These are phyloP conservation scores for Leucoraja ocellata DNA, from an alignment of 2,797 vertebrate genomes.

Conservation along the genomic window DNA sequence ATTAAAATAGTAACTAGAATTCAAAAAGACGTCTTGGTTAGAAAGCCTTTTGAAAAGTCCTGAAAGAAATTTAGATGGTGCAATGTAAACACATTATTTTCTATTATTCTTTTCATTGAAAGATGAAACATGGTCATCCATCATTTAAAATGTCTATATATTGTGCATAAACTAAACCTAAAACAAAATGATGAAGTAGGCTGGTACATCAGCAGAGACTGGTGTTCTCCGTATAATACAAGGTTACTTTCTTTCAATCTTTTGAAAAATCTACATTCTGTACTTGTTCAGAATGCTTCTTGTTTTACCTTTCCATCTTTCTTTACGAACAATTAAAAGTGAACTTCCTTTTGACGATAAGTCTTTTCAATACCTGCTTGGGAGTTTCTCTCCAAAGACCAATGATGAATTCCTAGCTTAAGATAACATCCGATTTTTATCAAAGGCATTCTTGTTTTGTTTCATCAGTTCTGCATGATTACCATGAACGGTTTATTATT, in stretches of 20 bases:
- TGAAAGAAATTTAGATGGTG: too few species aligned
- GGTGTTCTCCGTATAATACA: not conserved
- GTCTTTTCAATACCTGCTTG: not conserved
- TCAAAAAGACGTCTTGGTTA: too few species aligned
- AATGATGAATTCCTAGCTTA: not conserved
- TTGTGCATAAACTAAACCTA: not conserved
- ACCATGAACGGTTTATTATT: not conserved
- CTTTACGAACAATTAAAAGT: not conserved
- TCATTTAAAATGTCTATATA: not conserved
- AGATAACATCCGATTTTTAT: not conserved
- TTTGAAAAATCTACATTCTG: not conserved
- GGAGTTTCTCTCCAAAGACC: not conserved
- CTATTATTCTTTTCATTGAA: not conserved
- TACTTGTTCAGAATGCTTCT: not conserved
- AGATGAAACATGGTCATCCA: too few species aligned
- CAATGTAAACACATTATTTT: too few species aligned
- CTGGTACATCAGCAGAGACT: not conserved
- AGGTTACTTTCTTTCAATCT: not conserved
- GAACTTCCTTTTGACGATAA: not conserved
- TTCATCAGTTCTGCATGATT: not conserved
- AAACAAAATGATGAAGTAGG: not conserved
- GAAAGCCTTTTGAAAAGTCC: too few species aligned
- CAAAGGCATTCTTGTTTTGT: not conserved
- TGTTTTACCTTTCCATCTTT: not conserved
- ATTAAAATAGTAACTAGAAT: not conserved